Percentiles rank a stretch among this genome's conserved stretches.
phyloP scores from a whole-genome alignment of 2,797 vertebrate species.

The Notolabrus celidotus region DNA sequence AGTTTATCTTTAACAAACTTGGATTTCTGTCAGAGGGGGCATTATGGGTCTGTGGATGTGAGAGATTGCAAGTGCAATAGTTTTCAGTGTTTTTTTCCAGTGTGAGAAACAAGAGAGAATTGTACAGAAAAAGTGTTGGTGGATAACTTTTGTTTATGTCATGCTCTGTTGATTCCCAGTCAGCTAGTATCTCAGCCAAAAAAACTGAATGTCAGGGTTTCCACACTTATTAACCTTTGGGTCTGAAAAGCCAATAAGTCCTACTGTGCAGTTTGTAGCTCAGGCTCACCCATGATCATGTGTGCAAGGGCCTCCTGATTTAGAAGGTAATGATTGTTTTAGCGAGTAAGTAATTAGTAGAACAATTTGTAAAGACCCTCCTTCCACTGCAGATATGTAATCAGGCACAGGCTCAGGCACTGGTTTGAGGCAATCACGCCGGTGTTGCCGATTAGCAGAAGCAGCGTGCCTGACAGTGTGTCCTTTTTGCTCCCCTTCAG shows the following conservation, averaged over 20 bases:
- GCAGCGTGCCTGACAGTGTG: conserved; percentile 68
- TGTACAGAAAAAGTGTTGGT: conserved; percentile 14
- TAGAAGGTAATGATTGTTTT: conserved; percentile 47
- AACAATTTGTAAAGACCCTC: conserved; percentile 60
- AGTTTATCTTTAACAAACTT: neutral
- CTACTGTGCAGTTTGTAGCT: conserved; percentile 17
- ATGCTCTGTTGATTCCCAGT: conserved; percentile 31
- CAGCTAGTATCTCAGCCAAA: conserved; percentile 4
- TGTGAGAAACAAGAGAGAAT: conserved; percentile 3
- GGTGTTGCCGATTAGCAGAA: conserved; percentile 73
- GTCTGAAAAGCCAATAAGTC: conserved; percentile 28
- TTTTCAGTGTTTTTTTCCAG: conserved; percentile 10
- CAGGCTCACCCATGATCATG: conserved; percentile 11
- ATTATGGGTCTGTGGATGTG: conserved; percentile 19
- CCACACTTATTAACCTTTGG: conserved; percentile 24
- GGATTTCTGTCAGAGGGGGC: conserved; percentile 1
- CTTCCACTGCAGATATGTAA: conserved; percentile 55
- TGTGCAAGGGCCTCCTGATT: conserved; percentile 24
- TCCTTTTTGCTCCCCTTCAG: conserved; percentile 74
- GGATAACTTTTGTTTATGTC: conserved; percentile 16
- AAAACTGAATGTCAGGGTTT: conserved; percentile 24
- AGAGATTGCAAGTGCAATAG: conserved; percentile 18
- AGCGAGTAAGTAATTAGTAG: conserved; percentile 59
- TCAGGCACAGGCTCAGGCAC: conserved; percentile 56
- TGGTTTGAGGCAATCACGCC: conserved; percentile 59